Evolutionary conservation across 30 jellyfish, hydroid and myxozoan species (phyloP), one percentile per base, ranked within the genome.

Genomic region (Hydractinia symbiolongicarpus): DNA sequence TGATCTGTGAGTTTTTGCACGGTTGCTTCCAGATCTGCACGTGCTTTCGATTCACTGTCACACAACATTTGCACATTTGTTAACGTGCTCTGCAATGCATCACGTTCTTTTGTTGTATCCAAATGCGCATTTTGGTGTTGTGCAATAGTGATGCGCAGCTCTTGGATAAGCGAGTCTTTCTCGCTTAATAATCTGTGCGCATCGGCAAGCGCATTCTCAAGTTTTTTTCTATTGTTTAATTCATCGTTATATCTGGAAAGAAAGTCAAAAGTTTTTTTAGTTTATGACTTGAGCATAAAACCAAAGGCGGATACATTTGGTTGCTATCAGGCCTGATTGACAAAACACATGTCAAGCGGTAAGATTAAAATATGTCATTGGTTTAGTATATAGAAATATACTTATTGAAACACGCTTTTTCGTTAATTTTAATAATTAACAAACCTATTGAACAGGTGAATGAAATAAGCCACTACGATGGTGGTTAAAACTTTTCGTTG

Each of bases 61-160:
- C 83, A 90, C 50, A 83, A 69, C 5, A 66, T 70, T 67, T 85
- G 94, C 7, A 89, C 72, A 8, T 79, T 77, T 1, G 90, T 85
- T 55, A 85, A 66, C 16, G 86, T 86, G 13, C 89, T 61, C 54
- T 85, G 94, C 78, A 90, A 83, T 50, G 79, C 75, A 62, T 90
- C 97, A 1, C 95, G 78, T 54, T 90, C 97, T 79, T 90, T 86
- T 44, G 86, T 88, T 5, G 95, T 86, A 66, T 90, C 95, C 73
- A 86, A 77, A 71, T 85, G 97, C 20, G 97, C 95, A 82, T 85
- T 90, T 68, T 90, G 95, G 64, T 90, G 96, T 68, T 90, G 97
- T 7, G 97, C 78, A 49, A 90, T 85, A 40, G 94, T 82, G 79
- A 85, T 86, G 17, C 93, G 83, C 44, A 82, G 74, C 50, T 90